Base-by-base conservation (phyloP, 2,888 invertebrate species). In the Emmelina monodactyla region DNA sequence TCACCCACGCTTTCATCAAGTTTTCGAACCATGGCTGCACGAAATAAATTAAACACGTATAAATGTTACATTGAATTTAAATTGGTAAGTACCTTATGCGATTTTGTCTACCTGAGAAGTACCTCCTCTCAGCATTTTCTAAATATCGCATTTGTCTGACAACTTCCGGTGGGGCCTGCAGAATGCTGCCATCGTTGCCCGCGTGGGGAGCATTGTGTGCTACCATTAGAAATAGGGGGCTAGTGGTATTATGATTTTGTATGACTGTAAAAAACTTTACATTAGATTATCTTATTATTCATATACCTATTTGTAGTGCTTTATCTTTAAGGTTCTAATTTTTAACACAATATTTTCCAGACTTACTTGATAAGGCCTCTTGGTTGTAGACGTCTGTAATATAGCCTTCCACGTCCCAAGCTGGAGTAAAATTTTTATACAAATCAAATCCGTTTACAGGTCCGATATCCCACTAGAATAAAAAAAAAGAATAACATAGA, bases 1-100 rank as follows among this genome's bases (percentile, higher is more conserved):
- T 85, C 82, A 0, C 94, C 94, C 0, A 97, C 85, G 25, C 94
- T 90, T 38, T 89, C 85, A 58, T 97, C 97, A 50, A 97, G 69
- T 47, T 88, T 88, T 14, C 89, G 86, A 1, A 94, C 83, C 87
- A 95, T 91, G 7, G 91, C 94, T 90, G 25, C 3, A 25, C 5
- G 59, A 37, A 81, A 82, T 40, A 31, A 36, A 36, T 31, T 25
- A 25, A 25, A 19, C 9, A 19, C 5, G 5, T n/a, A 10, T 25
- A 25, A 25, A 25, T 25, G 11, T 25, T 25, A 7, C 25, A n/a
- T 7, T 3, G 3, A 25, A 25, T 25, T 56, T 53, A 22, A 58
- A 43, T n/a, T 47, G n/a, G n/a, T n/a, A n/a, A 19, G 5, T 9
- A 19, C 9, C 19, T 6, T 6, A 6, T 19, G 19, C 5, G 19